phyloP scores from a whole-genome alignment of 2,113 vertebrate genomes.

The Salvator merianae region DNA sequence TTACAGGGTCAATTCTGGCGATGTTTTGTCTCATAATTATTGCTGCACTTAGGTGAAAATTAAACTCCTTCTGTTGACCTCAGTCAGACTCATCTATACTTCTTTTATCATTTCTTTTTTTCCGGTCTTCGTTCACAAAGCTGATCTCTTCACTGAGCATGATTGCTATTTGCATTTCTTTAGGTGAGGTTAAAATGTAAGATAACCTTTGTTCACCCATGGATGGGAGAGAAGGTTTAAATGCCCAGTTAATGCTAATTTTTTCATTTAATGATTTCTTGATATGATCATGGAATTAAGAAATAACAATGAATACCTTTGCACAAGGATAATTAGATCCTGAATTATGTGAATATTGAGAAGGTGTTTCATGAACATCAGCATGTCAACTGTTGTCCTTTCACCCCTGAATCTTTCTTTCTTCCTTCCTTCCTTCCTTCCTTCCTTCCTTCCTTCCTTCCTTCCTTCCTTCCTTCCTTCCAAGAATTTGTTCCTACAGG shows the following conservation, averaged over 20 bases:
- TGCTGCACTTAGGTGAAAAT: constrained; percentile 25
- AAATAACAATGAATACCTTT: not conserved
- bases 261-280: constrained; percentile 33
- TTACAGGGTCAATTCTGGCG: constrained; percentile 35
- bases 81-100: not conserved
- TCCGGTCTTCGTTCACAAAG: not conserved
- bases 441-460: no score
- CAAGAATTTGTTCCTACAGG: constrained; percentile 47
- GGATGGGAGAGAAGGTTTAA: not conserved
- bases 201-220: not conserved
- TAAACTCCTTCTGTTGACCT: constrained; percentile 37
- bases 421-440: no score
- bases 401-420: constrained; percentile 3
- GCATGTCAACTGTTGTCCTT: not conserved
- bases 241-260: constrained; percentile 14
- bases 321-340: not conserved
- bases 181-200: constrained; percentile 18
- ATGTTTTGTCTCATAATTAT: constrained; percentile 36
- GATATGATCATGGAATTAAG: not conserved
- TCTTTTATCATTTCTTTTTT: constrained; percentile 20
- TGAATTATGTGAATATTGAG: not conserved
- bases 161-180: not conserved
- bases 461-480: no score
- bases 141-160: not conserved
- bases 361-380: not conserved